phyloP scores from a whole-genome alignment of 1,140 invertebrate species.

The Scylla paramamosain region DNA sequence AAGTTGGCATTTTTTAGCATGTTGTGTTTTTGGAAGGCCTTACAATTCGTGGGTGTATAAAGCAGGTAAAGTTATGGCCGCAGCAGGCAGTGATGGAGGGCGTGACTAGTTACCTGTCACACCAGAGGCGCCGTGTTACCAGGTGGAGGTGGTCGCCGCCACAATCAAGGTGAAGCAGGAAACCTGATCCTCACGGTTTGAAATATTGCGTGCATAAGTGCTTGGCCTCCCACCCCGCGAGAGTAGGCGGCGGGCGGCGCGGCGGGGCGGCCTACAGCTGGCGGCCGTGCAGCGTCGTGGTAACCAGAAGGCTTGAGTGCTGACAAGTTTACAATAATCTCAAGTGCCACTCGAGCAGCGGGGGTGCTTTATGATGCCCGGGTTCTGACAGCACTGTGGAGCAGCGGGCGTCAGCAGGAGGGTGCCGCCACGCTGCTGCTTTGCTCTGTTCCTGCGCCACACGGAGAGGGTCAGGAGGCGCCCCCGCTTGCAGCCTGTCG shows the following conservation, averaged over 20 bases:
- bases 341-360: not conserved
- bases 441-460: not conserved
- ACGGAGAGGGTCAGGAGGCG: not conserved
- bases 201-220: not conserved
- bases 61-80: too few species aligned
- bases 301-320: not conserved
- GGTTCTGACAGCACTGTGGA: not conserved
- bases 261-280: not conserved
- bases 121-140: not conserved
- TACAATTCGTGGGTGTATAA: too few species aligned
- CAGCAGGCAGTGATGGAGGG: not conserved
- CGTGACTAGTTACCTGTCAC: not conserved
- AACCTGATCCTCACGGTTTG: not conserved
- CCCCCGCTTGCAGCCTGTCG: not conserved
- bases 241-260: not conserved
- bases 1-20: too few species aligned
- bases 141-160: not conserved
- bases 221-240: not conserved
- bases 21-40: too few species aligned
- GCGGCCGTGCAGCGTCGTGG: not conserved
- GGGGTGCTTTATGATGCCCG: not conserved
- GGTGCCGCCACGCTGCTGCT: not conserved
- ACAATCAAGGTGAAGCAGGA: constrained; percentile 19
- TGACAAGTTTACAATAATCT: not conserved
- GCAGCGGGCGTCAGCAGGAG: not conserved